Percentiles rank a stretch among this genome's conserved stretches.
Evolutionary conservation across 2,888 invertebrate genomes (phyloP).

Genomic region (Hypercompe scribonia): DNA sequence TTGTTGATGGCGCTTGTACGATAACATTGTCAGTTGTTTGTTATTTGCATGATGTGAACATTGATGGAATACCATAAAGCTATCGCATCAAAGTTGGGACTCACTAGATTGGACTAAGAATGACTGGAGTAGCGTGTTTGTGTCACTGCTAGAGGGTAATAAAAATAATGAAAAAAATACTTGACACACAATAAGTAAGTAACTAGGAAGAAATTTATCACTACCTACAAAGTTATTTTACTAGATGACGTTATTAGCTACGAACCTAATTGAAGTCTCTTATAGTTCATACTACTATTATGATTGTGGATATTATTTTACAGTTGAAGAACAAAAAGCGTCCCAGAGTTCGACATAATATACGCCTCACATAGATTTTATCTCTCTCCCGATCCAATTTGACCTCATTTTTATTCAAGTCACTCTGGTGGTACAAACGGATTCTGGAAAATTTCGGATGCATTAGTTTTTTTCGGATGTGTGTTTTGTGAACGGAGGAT

Average conservation of each 20-base stretch:
- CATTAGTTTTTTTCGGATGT: conserved; percentile 69
- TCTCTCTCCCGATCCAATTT: conserved; percentile 77
- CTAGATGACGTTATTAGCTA: background rate
- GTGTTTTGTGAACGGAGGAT: conserved; percentile 41
- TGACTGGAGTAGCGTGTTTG: conserved; percentile 3
- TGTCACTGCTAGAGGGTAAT: conserved; percentile 27
- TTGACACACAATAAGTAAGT: conserved; percentile 24
- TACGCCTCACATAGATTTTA: conserved; percentile 67
- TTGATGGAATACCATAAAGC: conserved; percentile 29
- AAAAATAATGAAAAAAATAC: conserved; percentile 33
- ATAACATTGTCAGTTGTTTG: conserved; percentile 48
- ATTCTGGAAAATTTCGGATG: conserved; percentile 79
- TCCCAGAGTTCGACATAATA: conserved; percentile 38
- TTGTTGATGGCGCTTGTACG: conserved; percentile 60
- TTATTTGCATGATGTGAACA: conserved; percentile 37
- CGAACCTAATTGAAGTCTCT: background rate
- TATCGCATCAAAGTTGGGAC: background rate
- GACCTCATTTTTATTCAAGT: conserved; percentile 83
- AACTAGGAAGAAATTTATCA: conserved; percentile 5
- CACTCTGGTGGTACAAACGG: conserved; percentile 70
- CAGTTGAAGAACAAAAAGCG: conserved; percentile 40
- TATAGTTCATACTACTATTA: background rate
- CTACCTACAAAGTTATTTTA: background rate
- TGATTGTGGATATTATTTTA: conserved; percentile 14
- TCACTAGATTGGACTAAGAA: background rate